These are phyloP conservation scores for Chaetophractus vellerosus DNA, from an alignment of 2,797 vertebrate species.

Conservation along the genomic window DNA sequence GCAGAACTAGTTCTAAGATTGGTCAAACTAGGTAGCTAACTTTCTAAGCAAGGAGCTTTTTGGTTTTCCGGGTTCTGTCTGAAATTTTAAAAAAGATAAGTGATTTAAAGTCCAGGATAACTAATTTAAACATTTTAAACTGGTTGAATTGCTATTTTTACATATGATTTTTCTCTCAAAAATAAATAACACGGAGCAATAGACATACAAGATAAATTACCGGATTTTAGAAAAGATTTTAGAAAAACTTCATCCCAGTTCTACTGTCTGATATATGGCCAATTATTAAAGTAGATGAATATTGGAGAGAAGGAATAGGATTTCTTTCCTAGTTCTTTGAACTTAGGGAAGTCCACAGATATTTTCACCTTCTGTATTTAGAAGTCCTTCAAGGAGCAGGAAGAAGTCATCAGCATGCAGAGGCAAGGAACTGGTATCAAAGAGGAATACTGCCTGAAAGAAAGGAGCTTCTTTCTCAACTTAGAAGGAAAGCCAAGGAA, in stretches of 20 bases:
- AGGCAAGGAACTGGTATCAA: neutral
- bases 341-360: neutral
- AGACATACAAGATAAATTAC: neutral
- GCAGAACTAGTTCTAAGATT: neutral
- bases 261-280: neutral
- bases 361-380: neutral
- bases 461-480: neutral
- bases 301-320: conserved; percentile 7
- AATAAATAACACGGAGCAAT: neutral
- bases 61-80: neutral
- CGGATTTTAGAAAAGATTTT: neutral
- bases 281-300: neutral
- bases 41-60: neutral
- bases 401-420: neutral
- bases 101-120: neutral
- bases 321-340: neutral
- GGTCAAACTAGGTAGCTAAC: neutral
- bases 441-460: neutral
- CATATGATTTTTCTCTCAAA: conserved; percentile 21
- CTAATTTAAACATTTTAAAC: neutral
- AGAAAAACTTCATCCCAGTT: neutral
- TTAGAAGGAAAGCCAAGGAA: neutral
- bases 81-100: neutral
- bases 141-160: neutral
- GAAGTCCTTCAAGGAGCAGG: neutral